Evolutionary conservation across 2,797 vertebrate genomes (phyloP).

Genomic region (Acipenser oxyrinchus): DNA sequence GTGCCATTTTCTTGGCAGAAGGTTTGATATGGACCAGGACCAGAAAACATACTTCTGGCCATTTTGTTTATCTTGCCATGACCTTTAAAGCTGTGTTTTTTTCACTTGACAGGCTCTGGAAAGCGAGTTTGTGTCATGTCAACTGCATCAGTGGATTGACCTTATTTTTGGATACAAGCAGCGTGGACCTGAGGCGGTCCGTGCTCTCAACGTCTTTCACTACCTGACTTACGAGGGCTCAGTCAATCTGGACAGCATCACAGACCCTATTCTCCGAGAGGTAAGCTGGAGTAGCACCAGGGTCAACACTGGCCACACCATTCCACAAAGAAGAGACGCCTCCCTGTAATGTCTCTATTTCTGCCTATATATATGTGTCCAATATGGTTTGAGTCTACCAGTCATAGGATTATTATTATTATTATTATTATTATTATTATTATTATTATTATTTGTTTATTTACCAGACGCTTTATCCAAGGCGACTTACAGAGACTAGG

Average conservation of each 20-base stretch:
- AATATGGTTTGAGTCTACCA: too few relatives aligned
- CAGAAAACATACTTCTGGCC: too few relatives aligned
- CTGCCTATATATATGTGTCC: too few relatives aligned
- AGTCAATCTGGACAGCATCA: constrained; percentile 84
- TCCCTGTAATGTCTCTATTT: too few relatives aligned
- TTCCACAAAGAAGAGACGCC: not conserved
- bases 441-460: too few relatives aligned
- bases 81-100: constrained; percentile 50
- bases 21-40: too few relatives aligned
- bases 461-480: too few relatives aligned
- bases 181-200: constrained; percentile 88
- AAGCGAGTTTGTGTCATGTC: constrained; percentile 98
- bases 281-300: constrained; percentile 51
- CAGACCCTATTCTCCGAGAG: constrained; percentile 81
- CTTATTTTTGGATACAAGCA: constrained; percentile 99
- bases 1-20: too few relatives aligned
- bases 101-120: constrained; percentile 83
- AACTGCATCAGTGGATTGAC: constrained; percentile 98
- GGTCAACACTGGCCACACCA: not conserved
- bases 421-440: too few relatives aligned
- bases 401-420: too few relatives aligned
- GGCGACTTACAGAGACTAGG: too few relatives aligned
- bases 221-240: constrained; percentile 91
- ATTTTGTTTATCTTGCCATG: constrained; percentile 23
- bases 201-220: constrained; percentile 94